Evolutionary conservation across 2,888 invertebrate species (phyloP).

Genomic region (Apamea epomidion): DNA sequence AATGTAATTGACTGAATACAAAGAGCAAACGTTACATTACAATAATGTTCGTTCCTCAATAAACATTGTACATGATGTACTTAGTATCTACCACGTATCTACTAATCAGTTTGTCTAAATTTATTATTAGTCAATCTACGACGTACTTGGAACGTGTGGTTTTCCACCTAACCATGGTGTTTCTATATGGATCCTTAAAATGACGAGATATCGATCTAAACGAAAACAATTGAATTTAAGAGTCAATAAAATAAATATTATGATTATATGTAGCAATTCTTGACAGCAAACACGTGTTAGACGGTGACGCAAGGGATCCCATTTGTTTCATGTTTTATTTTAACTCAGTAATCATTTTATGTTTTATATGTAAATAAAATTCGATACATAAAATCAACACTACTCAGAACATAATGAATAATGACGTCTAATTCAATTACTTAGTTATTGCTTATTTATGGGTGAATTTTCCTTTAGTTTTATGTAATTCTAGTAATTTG

Average conservation of each 20-base stretch:
- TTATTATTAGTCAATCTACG: not conserved
- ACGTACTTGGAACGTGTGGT: not conserved
- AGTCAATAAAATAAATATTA: not conserved
- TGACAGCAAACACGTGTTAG: not conserved
- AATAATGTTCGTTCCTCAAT: conserved; percentile 24
- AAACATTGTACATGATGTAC: not conserved
- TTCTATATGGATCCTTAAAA: not conserved
- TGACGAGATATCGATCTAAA: not conserved
- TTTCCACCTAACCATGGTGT: not conserved
- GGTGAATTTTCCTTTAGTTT: conserved; percentile 10
- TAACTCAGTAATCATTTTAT: not conserved
- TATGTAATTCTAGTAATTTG: conserved; percentile 12
- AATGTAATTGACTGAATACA: conserved; percentile 37
- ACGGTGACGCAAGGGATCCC: not conserved
- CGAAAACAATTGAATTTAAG: conserved; percentile 5
- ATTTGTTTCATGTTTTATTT: conserved; percentile 1
- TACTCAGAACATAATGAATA: conserved; percentile 6
- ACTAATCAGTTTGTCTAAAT: not conserved
- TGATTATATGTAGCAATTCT: not conserved
- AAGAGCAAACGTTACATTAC: conserved; percentile 25
- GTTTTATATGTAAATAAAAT: not conserved
- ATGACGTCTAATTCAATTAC: conserved; percentile 26
- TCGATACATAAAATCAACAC: not conserved
- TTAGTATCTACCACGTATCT: not conserved
- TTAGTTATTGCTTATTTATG: conserved; percentile 12